These are phyloP conservation scores for Platycheirus rosarum DNA, from an alignment of 2,888 invertebrate species.

Conservation along the genomic window DNA sequence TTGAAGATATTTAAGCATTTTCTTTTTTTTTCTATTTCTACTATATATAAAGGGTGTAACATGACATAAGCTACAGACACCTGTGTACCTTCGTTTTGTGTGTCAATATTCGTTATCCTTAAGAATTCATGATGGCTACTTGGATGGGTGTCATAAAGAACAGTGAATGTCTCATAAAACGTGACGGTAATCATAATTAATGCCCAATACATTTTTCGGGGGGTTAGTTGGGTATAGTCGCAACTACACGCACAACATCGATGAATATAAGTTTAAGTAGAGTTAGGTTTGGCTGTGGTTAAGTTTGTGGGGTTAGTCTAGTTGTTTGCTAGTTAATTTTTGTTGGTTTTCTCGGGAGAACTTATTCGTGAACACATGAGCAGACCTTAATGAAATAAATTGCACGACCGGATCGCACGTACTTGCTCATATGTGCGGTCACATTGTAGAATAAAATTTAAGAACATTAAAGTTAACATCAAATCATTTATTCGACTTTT, in stretches of 20 bases:
- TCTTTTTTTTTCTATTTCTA: constrained; percentile 23
- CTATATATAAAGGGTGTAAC: constrained; percentile 21
- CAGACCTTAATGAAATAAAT: not conserved
- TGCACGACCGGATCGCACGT: too few relatives aligned
- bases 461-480: too few relatives aligned
- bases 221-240: not conserved
- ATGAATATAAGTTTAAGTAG: constrained; percentile 56
- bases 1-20: constrained; percentile 28
- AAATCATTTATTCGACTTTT: too few relatives aligned
- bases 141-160: constrained; percentile 80
- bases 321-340: constrained; percentile 58
- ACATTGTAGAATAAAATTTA: too few relatives aligned
- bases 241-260: constrained; percentile 61
- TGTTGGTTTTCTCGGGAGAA: constrained; percentile 34
- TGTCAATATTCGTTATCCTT: constrained; percentile 82
- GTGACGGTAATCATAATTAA: constrained; percentile 83
- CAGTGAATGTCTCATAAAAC: constrained; percentile 82
- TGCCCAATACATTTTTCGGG: constrained; percentile 76
- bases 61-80: constrained; percentile 43
- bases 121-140: constrained; percentile 75
- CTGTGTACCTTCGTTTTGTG: constrained; percentile 76
- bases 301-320: constrained; percentile 49
- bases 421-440: too few relatives aligned
- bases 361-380: constrained; percentile 14
- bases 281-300: constrained; percentile 32